These are phyloP conservation scores for Drosophila asahinai DNA, from an alignment of 1,140 invertebrate species.

Conservation along the genomic window DNA sequence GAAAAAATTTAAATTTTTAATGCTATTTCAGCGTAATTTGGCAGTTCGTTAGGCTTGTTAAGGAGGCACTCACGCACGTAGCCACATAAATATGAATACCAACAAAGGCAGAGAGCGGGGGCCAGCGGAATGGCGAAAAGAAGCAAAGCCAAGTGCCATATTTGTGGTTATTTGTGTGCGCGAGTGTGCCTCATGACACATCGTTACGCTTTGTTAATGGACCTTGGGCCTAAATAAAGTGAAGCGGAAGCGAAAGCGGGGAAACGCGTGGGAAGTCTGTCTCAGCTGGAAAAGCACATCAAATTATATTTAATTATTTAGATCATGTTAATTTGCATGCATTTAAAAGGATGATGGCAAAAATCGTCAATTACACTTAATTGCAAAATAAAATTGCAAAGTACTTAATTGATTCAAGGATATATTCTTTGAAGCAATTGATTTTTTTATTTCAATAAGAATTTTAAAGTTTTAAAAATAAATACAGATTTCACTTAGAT, in stretches of 20 bases:
- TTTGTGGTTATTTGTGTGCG: constrained; percentile 51
- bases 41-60: constrained; percentile 82
- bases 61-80: constrained; percentile 46
- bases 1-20: constrained; percentile 80
- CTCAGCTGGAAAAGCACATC: constrained; percentile 66
- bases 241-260: background rate
- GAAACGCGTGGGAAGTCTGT: constrained; percentile 14
- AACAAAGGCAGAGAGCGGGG: constrained; percentile 33
- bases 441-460: no score
- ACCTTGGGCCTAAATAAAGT: constrained; percentile 55
- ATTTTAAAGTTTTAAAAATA: background rate
- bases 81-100: constrained; percentile 75
- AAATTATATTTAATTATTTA: constrained; percentile 82
- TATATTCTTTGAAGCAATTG: background rate
- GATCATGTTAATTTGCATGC: constrained; percentile 76
- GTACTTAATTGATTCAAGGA: constrained; percentile 1
- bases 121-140: constrained; percentile 8
- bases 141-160: constrained; percentile 58
- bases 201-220: constrained; percentile 83
- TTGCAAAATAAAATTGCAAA: background rate
- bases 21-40: constrained; percentile 81
- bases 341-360: constrained; percentile 49
- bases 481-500: no score
- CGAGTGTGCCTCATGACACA: constrained; percentile 66
- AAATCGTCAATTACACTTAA: constrained; percentile 4